These are phyloP conservation scores for Corythornis leucogaster DNA, from an alignment of 2,797 vertebrate genomes.

Conservation along the genomic window DNA sequence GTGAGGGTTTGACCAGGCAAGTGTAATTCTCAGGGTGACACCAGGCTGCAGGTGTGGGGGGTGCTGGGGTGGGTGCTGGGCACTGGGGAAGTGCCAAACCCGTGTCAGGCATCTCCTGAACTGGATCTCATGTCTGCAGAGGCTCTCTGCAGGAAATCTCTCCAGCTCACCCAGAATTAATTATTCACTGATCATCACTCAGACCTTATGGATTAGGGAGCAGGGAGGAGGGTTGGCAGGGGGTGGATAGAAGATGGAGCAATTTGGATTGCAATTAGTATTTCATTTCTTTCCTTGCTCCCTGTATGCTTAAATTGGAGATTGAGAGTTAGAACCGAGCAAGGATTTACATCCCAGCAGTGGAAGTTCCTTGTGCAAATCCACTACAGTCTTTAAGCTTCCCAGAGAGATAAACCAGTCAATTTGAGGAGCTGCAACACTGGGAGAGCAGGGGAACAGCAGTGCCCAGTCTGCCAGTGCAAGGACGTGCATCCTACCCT, in stretches of 20 bases:
- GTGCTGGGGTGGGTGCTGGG: not conserved
- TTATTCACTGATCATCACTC: constrained; percentile 35
- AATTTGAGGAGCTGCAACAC: not conserved
- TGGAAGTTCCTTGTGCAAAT: constrained; percentile 14
- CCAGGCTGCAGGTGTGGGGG: rapidly evolving
- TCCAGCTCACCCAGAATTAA: not conserved
- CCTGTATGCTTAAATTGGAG: not conserved
- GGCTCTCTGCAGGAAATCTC: not conserved
- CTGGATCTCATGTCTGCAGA: not conserved
- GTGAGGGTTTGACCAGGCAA: not conserved
- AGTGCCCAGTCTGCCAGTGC: not conserved
- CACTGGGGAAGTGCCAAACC: rapidly evolving
- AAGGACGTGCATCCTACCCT: not conserved
- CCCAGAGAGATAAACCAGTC: not conserved
- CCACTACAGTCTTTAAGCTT: not conserved
- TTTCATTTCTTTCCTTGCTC: constrained; percentile 9
- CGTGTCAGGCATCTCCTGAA: rapidly evolving
- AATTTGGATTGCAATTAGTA: constrained; percentile 47
- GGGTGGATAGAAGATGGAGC: constrained; percentile 10
- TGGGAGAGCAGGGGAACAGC: not conserved
- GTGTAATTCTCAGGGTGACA: not conserved
- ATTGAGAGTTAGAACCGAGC: not conserved
- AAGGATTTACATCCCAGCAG: not conserved
- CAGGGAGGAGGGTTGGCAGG: constrained; percentile 19
- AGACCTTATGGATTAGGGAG: constrained; percentile 25